phyloP scores from a whole-genome alignment of 2,797 vertebrate genomes.

The Cryptoblepharus egeriae region DNA sequence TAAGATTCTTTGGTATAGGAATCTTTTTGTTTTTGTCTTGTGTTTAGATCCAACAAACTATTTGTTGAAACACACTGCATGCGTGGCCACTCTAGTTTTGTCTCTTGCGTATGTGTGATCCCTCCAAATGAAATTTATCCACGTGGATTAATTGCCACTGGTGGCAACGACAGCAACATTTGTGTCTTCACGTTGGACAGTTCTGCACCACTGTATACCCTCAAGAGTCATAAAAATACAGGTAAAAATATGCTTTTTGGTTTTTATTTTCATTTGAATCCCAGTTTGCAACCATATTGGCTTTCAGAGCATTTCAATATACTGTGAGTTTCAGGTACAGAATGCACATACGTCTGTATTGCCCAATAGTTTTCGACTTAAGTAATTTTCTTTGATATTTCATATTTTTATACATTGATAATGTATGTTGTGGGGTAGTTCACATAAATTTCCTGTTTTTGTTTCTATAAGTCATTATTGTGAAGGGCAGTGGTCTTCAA shows the following conservation, averaged over 20 bases:
- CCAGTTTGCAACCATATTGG: not conserved
- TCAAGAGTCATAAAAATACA: constrained; percentile 94
- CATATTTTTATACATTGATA: too few relatives aligned
- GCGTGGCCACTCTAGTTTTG: constrained; percentile 94
- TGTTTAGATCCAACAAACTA: constrained; percentile 85
- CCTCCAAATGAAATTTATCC: constrained; percentile 91
- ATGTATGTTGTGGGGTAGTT: too few relatives aligned
- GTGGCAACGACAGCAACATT: constrained; percentile 95
- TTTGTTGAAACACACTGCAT: constrained; percentile 94
- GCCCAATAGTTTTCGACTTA: too few relatives aligned
- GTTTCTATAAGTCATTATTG: too few relatives aligned
- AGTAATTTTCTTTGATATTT: too few relatives aligned
- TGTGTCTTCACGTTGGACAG: constrained; percentile 92
- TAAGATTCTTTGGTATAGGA: constrained; percentile 15
- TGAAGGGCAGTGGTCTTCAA: too few relatives aligned
- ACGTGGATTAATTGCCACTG: constrained; percentile 92
- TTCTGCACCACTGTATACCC: constrained; percentile 86
- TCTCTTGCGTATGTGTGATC: constrained; percentile 95
- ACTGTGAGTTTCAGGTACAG: not conserved
- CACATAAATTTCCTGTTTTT: too few relatives aligned
- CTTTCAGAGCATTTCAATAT: not conserved
- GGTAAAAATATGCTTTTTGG: constrained; percentile 75
- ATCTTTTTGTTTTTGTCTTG: constrained; percentile 2
- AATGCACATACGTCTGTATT: not conserved
- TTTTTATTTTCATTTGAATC: not conserved